These are phyloP conservation scores for Apistogramma diplotaenia DNA, from an alignment of 2,113 vertebrate species.

Conservation along the genomic window DNA sequence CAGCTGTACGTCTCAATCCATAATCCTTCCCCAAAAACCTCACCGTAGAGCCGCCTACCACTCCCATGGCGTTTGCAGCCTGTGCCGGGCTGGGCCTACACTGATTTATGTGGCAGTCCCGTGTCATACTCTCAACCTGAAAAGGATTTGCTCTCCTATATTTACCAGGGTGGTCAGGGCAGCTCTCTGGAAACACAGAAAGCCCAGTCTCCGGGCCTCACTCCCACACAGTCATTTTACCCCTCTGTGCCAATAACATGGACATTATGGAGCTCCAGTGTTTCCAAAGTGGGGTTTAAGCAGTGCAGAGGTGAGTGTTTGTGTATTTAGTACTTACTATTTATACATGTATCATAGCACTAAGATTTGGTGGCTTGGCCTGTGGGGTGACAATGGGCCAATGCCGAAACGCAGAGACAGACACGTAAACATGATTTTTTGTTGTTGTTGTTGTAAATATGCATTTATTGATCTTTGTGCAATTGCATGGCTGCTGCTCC, in stretches of 20 bases:
- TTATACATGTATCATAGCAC: not conserved
- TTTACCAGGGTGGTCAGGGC: slow-evolving; percentile 65
- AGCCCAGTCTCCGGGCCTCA: slow-evolving; percentile 52
- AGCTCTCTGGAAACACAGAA: slow-evolving; percentile 57
- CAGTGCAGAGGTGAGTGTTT: slow-evolving; percentile 68
- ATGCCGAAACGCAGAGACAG: slow-evolving; percentile 2
- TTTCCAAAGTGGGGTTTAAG: slow-evolving; percentile 40
- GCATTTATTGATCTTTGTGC: not conserved
- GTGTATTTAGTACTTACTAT: slow-evolving; percentile 16
- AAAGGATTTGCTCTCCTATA: slow-evolving; percentile 70
- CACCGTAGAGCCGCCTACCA: slow-evolving; percentile 75
- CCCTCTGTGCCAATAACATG: slow-evolving; percentile 40
- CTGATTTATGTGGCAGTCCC: slow-evolving; percentile 73
- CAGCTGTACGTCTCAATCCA: slow-evolving; percentile 82
- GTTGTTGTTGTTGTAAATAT: not conserved
- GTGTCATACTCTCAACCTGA: slow-evolving; percentile 71
- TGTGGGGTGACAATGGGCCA: slow-evolving; percentile 5
- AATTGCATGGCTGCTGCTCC: not conserved
- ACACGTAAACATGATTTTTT: not conserved
- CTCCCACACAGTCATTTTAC: slow-evolving; percentile 11
- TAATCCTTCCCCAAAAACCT: slow-evolving; percentile 81
- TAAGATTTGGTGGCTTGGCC: slow-evolving; percentile 19
- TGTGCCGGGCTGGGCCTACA: slow-evolving; percentile 69
- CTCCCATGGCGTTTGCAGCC: slow-evolving; percentile 77
- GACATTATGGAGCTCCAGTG: slow-evolving; percentile 56